These are phyloP conservation scores for Phylloscopus trochiloides DNA, from an alignment of 2,113 vertebrate species.

Conservation along the genomic window DNA sequence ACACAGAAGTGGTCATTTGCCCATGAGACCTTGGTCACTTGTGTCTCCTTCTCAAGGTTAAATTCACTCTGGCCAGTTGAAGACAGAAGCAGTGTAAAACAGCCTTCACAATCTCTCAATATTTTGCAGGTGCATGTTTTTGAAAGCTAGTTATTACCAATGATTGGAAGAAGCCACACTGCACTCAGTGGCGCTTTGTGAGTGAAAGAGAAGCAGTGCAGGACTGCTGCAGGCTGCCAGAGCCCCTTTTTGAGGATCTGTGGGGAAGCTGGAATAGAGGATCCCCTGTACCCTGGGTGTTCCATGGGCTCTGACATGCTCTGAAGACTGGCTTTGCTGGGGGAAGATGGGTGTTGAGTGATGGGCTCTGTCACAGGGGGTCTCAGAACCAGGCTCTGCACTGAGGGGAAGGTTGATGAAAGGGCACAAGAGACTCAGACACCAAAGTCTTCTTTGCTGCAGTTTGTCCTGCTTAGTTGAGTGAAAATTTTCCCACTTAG, in stretches of 20 bases:
- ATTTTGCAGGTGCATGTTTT: accelerated
- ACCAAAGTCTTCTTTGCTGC: neutral
- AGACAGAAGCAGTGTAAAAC: neutral
- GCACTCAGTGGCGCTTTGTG: neutral
- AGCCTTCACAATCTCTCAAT: neutral
- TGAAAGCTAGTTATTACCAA: neutral
- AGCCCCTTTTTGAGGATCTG: accelerated
- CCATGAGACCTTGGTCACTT: neutral
- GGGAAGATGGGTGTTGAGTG: neutral
- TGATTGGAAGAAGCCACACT: neutral
- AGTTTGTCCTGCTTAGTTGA: neutral
- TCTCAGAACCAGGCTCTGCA: neutral
- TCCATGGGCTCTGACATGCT: neutral
- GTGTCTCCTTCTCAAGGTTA: neutral
- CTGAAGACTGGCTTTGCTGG: neutral
- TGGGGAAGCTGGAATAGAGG: neutral
- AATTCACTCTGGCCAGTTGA: neutral
- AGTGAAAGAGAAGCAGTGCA: neutral
- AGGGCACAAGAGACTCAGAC: neutral
- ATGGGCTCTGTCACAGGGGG: accelerated
- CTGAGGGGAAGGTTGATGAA: neutral
- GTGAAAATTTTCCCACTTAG: neutral
- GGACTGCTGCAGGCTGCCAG: neutral
- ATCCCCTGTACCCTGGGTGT: accelerated
- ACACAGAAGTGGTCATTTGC: neutral